Evolutionary conservation across 2,797 vertebrate genomes (phyloP).

Genomic region (Brotula barbata): DNA sequence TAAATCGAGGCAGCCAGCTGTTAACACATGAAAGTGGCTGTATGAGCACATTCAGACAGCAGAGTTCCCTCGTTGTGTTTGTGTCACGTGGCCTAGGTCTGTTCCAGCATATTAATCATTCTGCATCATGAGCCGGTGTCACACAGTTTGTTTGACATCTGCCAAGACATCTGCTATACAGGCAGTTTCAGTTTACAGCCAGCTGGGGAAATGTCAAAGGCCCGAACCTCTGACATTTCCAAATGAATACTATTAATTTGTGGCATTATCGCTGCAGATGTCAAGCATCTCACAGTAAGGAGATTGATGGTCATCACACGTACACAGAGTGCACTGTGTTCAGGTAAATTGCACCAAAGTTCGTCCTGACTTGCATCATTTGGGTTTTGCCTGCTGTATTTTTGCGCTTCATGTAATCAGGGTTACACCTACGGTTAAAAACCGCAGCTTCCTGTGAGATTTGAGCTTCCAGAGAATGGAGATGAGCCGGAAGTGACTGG

Average conservation of each 20-base stretch:
- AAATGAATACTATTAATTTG: slow-evolving; percentile 28
- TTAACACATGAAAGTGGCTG: slow-evolving; percentile 26
- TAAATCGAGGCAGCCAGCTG: slow-evolving; percentile 35
- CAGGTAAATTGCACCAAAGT: too few species aligned
- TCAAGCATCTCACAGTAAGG: background rate
- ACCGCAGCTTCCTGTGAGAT: background rate
- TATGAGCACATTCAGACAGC: slow-evolving; percentile 15
- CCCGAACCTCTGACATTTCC: slow-evolving; percentile 30
- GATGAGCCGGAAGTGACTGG: background rate
- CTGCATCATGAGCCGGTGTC: slow-evolving; percentile 16
- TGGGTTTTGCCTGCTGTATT: too few species aligned
- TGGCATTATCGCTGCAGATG: slow-evolving; percentile 11
- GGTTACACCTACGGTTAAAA: too few species aligned
- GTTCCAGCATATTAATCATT: slow-evolving; percentile 43
- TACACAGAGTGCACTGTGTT: slow-evolving; percentile 1
- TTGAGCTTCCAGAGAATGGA: background rate
- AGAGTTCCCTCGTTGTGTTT: slow-evolving; percentile 8
- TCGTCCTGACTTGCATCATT: too few species aligned
- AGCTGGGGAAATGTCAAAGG: slow-evolving; percentile 2
- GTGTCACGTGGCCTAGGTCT: slow-evolving; percentile 27
- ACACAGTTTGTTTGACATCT: slow-evolving; percentile 30
- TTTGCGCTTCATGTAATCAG: too few species aligned
- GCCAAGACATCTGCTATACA: slow-evolving; percentile 23
- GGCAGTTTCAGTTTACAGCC: slow-evolving; percentile 41
- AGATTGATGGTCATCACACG: slow-evolving; percentile 9